These are phyloP conservation scores for Bovichtus variegatus DNA, from an alignment of 2,797 vertebrate species.

Conservation along the genomic window DNA sequence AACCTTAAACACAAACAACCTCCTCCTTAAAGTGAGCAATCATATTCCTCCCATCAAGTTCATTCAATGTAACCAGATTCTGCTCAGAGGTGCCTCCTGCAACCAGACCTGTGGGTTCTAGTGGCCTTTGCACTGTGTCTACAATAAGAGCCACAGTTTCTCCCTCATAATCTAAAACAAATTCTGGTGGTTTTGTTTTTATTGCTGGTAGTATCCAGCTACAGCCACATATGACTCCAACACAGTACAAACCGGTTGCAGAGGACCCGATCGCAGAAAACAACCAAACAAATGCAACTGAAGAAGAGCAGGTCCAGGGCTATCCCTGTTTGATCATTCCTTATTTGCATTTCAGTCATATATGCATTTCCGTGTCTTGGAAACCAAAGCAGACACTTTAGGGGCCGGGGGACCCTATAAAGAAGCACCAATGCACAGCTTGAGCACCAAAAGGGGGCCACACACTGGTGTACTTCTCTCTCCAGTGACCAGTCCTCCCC, in stretches of 20 bases:
- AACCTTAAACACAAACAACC: constrained; percentile 24
- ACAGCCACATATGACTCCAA: constrained; percentile 1
- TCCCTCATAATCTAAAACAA: background rate
- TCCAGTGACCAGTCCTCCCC: constrained; percentile 45
- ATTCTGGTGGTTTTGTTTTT: constrained; percentile 19
- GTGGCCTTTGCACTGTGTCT: background rate
- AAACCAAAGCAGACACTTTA: constrained; percentile 38
- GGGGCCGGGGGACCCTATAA: constrained; percentile 31
- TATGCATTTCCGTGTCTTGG: constrained; percentile 21
- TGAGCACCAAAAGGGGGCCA: constrained; percentile 66
- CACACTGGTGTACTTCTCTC: constrained; percentile 40
- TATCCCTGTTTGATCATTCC: constrained; percentile 23
- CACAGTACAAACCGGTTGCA: constrained; percentile 23
- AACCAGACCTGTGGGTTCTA: constrained; percentile 16
- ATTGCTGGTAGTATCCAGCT: constrained; percentile 25
- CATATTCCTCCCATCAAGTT: constrained; percentile 15
- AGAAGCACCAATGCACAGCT: constrained; percentile 72
- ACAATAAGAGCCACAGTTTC: constrained; percentile 2
- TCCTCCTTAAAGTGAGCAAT: constrained; percentile 13
- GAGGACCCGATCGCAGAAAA: constrained; percentile 6
- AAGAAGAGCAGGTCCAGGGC: constrained; percentile 41
- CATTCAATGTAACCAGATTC: constrained; percentile 29
- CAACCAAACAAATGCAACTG: constrained; percentile 19
- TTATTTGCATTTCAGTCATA: constrained; percentile 55
- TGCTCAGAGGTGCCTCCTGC: constrained; percentile 26